Conservation (phyloP, 2,113 vertebrate species). For the Notarius quadriscutis region DNA sequence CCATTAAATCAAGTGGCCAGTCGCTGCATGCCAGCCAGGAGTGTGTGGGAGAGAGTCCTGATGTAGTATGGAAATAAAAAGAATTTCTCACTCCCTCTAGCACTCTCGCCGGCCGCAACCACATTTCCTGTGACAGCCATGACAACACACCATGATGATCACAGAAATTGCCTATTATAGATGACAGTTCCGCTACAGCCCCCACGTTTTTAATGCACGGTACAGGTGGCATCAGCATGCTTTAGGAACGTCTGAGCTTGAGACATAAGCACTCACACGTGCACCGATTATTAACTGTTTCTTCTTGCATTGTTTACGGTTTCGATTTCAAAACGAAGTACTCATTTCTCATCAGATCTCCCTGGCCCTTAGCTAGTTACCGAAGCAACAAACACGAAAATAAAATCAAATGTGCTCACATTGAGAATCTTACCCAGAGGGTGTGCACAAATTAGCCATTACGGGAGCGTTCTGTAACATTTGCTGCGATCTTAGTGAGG, state of each 20-base stretch:
- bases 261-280: background rate
- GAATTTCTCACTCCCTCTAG: slow-evolving; percentile 43
- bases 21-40: slow-evolving; percentile 28
- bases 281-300: background rate
- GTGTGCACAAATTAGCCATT: slow-evolving; percentile 14
- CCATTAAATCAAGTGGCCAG: slow-evolving; percentile 50
- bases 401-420: slow-evolving; percentile 1
- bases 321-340: background rate
- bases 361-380: slow-evolving; percentile 22
- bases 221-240: slow-evolving; percentile 38
- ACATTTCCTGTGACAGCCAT: slow-evolving; percentile 51
- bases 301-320: background rate
- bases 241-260: slow-evolving; percentile 12
- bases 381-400: slow-evolving; percentile 9
- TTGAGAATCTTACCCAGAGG: slow-evolving; percentile 4
- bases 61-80: slow-evolving; percentile 46
- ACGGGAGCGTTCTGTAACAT: background rate
- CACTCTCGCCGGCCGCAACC: slow-evolving; percentile 23
- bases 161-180: slow-evolving; percentile 58
- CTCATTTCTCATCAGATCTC: slow-evolving; percentile 23
- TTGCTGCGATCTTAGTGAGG: background rate
- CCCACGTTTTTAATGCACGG: slow-evolving; percentile 28
- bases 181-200: slow-evolving; percentile 55
- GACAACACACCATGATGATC: slow-evolving; percentile 56
- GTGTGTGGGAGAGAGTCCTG: slow-evolving; percentile 39